Conservation (phyloP, 2,113 vertebrate species). For the Ptilorrhoa leucosticta region DNA sequence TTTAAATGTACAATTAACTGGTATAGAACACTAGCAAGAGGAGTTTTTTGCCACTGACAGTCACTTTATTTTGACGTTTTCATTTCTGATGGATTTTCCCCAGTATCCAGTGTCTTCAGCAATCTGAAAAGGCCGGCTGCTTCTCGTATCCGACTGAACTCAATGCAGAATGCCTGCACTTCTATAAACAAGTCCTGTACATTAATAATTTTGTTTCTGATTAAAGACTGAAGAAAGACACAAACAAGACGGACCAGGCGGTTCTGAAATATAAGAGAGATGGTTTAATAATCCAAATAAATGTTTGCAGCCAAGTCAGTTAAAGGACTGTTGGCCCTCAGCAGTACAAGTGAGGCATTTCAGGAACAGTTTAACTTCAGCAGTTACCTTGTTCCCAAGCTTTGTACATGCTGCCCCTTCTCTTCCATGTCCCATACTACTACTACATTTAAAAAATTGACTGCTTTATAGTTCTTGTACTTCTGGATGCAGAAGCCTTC, state of each 20-base stretch:
- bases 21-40: background rate
- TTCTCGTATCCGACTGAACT: slow-evolving; percentile 97
- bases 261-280: slow-evolving; percentile 77
- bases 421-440: background rate
- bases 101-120: slow-evolving; percentile 94
- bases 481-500: background rate
- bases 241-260: slow-evolving; percentile 96
- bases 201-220: slow-evolving; percentile 98
- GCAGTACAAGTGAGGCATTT: background rate
- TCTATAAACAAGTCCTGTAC: slow-evolving; percentile 99
- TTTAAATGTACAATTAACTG: slow-evolving; percentile 49
- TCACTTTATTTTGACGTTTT: slow-evolving; percentile 82
- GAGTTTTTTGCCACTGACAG: background rate
- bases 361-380: background rate
- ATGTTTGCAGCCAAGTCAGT: background rate
- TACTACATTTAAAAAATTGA: background rate
- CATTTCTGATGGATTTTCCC: slow-evolving; percentile 85
- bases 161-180: slow-evolving; percentile 98
- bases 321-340: background rate
- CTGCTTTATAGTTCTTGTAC: background rate
- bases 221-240: slow-evolving; percentile 97
- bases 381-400: background rate
- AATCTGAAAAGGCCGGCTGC: slow-evolving; percentile 95
- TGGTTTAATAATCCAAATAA: background rate
- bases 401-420: background rate